phyloP scores from a whole-genome alignment of 2,113 vertebrate species.

The Lynx canadensis region DNA sequence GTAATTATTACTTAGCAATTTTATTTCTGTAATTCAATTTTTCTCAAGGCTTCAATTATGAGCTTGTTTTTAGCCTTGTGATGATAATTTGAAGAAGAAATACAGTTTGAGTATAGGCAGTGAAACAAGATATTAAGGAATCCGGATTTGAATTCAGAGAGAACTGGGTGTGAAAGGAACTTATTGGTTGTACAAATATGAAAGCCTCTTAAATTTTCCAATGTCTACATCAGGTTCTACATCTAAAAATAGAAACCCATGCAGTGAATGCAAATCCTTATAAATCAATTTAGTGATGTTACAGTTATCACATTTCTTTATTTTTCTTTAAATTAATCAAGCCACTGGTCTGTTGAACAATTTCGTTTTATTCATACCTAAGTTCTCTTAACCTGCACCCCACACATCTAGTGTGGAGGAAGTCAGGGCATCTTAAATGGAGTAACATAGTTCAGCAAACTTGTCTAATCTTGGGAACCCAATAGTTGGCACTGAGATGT shows the following conservation, averaged over 20 bases:
- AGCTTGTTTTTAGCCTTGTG: not conserved
- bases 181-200: not conserved
- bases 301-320: not conserved
- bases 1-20: not conserved
- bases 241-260: not conserved
- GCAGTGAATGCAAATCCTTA: not conserved
- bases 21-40: slow-evolving; percentile 5
- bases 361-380: not conserved
- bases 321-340: not conserved
- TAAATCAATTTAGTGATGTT: not conserved
- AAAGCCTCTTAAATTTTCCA: not conserved
- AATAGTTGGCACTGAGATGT: too few species aligned
- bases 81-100: not conserved
- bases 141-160: not conserved
- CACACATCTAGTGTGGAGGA: not conserved
- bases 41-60: not conserved
- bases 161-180: not conserved
- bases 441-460: not conserved
- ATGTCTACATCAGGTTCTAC: not conserved
- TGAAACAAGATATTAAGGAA: not conserved
- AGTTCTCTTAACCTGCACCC: not conserved
- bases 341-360: not conserved
- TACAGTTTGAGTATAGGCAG: not conserved
- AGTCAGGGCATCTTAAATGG: not conserved
- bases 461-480: not conserved